These are phyloP conservation scores for Eupithecia subfuscata DNA, from an alignment of 2,888 invertebrate genomes.

Conservation along the genomic window DNA sequence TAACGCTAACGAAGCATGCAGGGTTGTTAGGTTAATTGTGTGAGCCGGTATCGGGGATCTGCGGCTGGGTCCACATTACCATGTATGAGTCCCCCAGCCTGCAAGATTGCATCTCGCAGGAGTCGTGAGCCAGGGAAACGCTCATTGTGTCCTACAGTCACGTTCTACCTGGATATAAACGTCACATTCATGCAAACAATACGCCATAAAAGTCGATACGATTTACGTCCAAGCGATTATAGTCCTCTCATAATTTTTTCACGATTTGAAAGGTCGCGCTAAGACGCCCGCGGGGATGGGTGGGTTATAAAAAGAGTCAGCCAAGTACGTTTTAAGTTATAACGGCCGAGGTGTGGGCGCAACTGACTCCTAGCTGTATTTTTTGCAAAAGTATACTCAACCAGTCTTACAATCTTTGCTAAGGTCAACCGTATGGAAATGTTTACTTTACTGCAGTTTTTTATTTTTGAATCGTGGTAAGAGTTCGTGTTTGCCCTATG, in stretches of 20 bases:
- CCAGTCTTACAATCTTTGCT: conserved; percentile 48
- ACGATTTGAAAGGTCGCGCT: conserved; percentile 42
- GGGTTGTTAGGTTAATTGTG: conserved; percentile 72
- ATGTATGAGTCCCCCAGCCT: conserved; percentile 61
- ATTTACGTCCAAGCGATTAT: conserved; percentile 57
- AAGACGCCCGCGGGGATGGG: conserved; percentile 42
- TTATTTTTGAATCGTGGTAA: conserved; percentile 52
- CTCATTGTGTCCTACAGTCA: conserved; percentile 66
- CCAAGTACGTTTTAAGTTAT: conserved; percentile 51
- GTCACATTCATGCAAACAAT: conserved; percentile 67
- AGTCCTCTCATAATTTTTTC: conserved; percentile 48
- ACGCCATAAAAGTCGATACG: conserved; percentile 61
- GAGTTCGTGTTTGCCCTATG: conserved; percentile 54
- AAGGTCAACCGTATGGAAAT: conserved; percentile 62
- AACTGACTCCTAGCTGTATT: conserved; percentile 46
- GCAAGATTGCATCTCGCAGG: conserved; percentile 63
- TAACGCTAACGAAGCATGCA: conserved; percentile 56
- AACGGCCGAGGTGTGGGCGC: conserved; percentile 63
- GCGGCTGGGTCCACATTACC: conserved; percentile 53
- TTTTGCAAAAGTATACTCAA: conserved; percentile 63
- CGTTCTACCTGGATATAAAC: conserved; percentile 67
- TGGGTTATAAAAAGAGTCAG: conserved; percentile 58
- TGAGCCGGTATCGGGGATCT: conserved; percentile 51
- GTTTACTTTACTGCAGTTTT: conserved; percentile 54
- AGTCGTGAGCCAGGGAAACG: conserved; percentile 73